These are phyloP conservation scores for Miichthys miiuy DNA, from an alignment of 2,797 vertebrate species.

Conservation along the genomic window DNA sequence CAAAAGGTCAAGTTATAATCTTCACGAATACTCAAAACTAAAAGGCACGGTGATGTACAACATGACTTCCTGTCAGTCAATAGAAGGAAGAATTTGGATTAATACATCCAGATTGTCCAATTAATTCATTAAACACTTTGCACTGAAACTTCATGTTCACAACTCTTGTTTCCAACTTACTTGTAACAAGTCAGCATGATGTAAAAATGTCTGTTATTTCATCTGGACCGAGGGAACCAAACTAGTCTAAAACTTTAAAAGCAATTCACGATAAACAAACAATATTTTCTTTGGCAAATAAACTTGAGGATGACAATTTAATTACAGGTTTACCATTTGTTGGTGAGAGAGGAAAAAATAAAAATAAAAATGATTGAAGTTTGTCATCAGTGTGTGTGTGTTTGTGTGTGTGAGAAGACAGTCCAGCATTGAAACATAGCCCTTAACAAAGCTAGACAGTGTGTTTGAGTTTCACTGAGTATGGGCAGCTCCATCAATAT, in stretches of 20 bases:
- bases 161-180: not conserved
- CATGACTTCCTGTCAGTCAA: constrained; percentile 20
- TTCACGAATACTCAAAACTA: not conserved
- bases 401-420: constrained; percentile 16
- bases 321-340: constrained; percentile 14
- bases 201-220: not conserved
- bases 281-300: not conserved
- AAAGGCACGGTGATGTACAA: not conserved
- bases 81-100: not conserved
- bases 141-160: not conserved
- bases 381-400: constrained; percentile 33
- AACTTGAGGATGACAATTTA: not conserved
- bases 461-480: constrained; percentile 74
- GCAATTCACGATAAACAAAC: constrained; percentile 2
- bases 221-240: constrained; percentile 14
- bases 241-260: not conserved
- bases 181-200: not conserved
- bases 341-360: not conserved
- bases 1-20: not conserved
- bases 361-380: constrained; percentile 11
- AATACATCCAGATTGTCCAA: not conserved
- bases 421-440: constrained; percentile 47
- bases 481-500: constrained; percentile 75
- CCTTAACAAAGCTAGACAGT: constrained; percentile 57
- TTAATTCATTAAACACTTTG: not conserved